These are phyloP conservation scores for Eulithis prunata DNA, from an alignment of 2,888 invertebrate species.

Conservation along the genomic window DNA sequence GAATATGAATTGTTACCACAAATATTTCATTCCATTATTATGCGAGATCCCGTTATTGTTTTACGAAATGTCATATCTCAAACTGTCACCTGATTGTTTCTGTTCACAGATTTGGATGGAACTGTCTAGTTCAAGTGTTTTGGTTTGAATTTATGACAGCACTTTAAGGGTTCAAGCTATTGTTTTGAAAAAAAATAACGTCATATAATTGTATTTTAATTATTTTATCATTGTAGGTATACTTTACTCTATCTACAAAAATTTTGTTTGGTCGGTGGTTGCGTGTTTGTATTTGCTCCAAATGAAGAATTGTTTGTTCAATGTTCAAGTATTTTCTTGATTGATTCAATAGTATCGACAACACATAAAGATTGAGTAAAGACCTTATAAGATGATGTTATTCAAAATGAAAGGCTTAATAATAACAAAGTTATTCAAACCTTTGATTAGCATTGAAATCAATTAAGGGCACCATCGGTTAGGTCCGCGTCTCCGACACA, in stretches of 20 bases:
- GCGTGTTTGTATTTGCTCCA: too few species aligned
- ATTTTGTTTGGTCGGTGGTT: too few species aligned
- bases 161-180: background rate
- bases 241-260: too few species aligned
- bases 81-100: conserved; percentile 81
- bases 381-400: too few species aligned
- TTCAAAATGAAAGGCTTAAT: conserved; percentile 24
- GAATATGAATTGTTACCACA: conserved; percentile 83
- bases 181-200: background rate
- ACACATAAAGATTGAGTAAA: too few species aligned
- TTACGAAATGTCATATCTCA: conserved; percentile 81
- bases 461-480: conserved; percentile 81
- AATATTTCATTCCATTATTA: conserved; percentile 82
- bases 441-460: conserved; percentile 72
- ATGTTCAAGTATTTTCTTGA: too few species aligned
- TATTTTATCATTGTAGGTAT: too few species aligned
- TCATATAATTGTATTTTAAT: background rate
- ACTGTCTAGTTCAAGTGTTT: conserved; percentile 46
- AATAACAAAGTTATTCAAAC: conserved; percentile 52
- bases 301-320: too few species aligned
- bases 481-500: conserved; percentile 85
- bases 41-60: conserved; percentile 79
- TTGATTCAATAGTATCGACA: too few species aligned
- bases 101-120: conserved; percentile 61
- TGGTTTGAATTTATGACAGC: conserved; percentile 18